These are phyloP conservation scores for Oryzaephilus surinamensis DNA, from an alignment of 1,140 invertebrate genomes.

Conservation along the genomic window DNA sequence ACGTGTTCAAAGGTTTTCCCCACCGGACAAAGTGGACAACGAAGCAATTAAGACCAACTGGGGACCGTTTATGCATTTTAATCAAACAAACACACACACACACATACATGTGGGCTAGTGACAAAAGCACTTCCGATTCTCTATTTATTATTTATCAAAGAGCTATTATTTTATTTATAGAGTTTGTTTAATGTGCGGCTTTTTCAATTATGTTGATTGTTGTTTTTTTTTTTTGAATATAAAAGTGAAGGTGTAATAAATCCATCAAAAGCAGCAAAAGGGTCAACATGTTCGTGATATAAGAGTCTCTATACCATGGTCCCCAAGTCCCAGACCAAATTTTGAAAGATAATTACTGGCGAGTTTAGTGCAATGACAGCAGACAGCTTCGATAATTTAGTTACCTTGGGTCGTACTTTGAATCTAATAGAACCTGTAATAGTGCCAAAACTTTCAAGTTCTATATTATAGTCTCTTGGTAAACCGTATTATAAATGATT, in stretches of 20 bases:
- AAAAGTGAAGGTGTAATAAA: not conserved
- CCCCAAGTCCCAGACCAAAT: constrained; percentile 25
- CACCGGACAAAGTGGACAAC: not conserved
- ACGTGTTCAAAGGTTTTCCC: not conserved
- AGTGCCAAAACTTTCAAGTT: too few species aligned
- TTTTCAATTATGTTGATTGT: not conserved
- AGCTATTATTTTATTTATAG: not conserved
- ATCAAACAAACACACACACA: too few species aligned
- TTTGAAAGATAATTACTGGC: constrained; percentile 29
- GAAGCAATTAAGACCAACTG: not conserved
- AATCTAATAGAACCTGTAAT: too few species aligned
- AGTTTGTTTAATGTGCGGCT: not conserved
- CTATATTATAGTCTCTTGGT: too few species aligned
- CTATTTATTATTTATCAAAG: not conserved
- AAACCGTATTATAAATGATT: too few species aligned
- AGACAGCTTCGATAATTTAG: constrained; percentile 14
- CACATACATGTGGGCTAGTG: too few species aligned
- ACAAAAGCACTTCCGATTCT: too few species aligned
- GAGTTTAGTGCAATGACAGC: constrained; percentile 5
- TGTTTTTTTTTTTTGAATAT: not conserved
- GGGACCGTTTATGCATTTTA: not conserved
- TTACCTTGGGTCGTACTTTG: constrained; percentile 15
- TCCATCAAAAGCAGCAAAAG: not conserved
- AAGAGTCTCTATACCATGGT: too few species aligned
- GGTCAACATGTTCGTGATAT: too few species aligned